phyloP scores from a whole-genome alignment of 2,888 invertebrate genomes.

The Diloba caeruleocephala region DNA sequence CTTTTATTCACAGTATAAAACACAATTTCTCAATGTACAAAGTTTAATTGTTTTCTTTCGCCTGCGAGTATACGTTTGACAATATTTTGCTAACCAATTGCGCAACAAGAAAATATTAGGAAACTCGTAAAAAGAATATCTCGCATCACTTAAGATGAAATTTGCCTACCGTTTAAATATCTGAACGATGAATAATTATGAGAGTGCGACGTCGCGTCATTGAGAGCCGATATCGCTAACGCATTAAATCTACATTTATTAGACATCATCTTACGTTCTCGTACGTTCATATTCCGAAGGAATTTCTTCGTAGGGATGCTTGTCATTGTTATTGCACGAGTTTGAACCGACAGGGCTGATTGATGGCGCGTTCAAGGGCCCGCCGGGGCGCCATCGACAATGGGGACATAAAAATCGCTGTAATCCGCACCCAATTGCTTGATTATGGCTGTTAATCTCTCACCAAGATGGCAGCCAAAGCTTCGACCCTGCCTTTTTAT shows the following conservation, averaged over 20 bases:
- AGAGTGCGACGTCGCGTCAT: slow-evolving; percentile 47
- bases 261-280: slow-evolving; percentile 51
- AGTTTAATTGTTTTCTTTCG: slow-evolving; percentile 31
- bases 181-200: slow-evolving; percentile 52
- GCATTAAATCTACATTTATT: slow-evolving; percentile 72
- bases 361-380: slow-evolving; percentile 63
- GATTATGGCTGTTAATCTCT: slow-evolving; percentile 86
- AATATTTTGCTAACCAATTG: slow-evolving; percentile 1
- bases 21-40: slow-evolving; percentile 15
- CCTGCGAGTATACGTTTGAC: neutral
- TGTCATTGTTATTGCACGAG: slow-evolving; percentile 77
- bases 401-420: slow-evolving; percentile 81
- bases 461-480: slow-evolving; percentile 72
- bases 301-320: slow-evolving; percentile 62
- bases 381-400: slow-evolving; percentile 58
- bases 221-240: slow-evolving; percentile 56
- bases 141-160: slow-evolving; percentile 8
- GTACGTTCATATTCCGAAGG: slow-evolving; percentile 53
- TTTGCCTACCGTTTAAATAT: slow-evolving; percentile 25
- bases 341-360: slow-evolving; percentile 68
- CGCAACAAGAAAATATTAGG: slow-evolving; percentile 1
- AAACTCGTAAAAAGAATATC: slow-evolving; percentile 12
- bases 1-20: slow-evolving; percentile 14
- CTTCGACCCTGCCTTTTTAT: slow-evolving; percentile 71
- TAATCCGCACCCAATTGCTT: slow-evolving; percentile 85